Evolutionary conservation across 1,140 invertebrate species (phyloP), one percentile per base, ranked within the genome.

Genomic region (Dreissena rostriformis): DNA sequence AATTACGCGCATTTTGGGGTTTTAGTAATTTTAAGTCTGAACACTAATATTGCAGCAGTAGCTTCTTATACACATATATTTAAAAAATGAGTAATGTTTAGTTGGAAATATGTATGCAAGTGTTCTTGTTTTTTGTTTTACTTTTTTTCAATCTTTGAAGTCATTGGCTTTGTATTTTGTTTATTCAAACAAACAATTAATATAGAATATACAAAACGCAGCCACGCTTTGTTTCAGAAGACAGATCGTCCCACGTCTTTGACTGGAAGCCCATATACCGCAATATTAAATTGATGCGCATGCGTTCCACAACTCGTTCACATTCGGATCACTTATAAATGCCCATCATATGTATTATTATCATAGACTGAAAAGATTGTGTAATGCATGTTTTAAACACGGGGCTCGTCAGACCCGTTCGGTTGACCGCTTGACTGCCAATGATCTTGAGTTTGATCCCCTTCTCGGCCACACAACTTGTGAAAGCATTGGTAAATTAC

Each of bases 261-360:
- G 82, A 84, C 82, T 19, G 82, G 55, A 77, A 82, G 29, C 82
- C 82, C 51, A 84, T 77, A 28, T 77, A 84, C 49, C 73, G 73
- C 17, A 65, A 84, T 72, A 52, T 77, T n/a, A 74, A 84, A 63
- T 63, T 84, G 39, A 84, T 84, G 82, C 65, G 82, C 57, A 84
- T 84, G 82, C 79, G 55, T 79, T 70, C 51, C 8, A 17, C 77
- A 14, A 55, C 49, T 19, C 61, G 53, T n/a, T 78, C 65, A 22
- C 77, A 79, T 55, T 79, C 77, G 15, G 66, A 26, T 17, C 11
- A 68, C 24, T 61, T 61, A 39, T 39, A 8, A 63, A 5, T 19
- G 2, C 57, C 19, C 57, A n/a, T 2, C 19, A 63, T 12, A 19
- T n/a, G 24, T 2, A 2, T 19, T 11, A 6, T 19, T 63, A 63